These are phyloP conservation scores for Emberiza fucata DNA, from an alignment of 2,113 vertebrate genomes.

Conservation along the genomic window DNA sequence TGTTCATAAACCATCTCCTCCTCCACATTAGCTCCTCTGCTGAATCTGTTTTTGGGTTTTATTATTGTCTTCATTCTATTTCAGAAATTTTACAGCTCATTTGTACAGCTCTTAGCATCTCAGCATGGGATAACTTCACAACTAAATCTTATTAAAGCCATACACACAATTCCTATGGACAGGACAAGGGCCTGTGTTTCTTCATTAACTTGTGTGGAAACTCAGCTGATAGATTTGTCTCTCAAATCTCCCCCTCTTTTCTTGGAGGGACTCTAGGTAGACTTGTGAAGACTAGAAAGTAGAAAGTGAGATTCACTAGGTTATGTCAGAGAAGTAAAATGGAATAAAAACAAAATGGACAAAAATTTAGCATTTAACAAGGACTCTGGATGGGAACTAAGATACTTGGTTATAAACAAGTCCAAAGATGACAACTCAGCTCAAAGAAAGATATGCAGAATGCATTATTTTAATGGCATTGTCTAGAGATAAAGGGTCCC, in stretches of 20 bases:
- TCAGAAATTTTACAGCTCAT: not conserved
- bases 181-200: not conserved
- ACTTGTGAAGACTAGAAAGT: not conserved
- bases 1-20: not conserved
- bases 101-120: not conserved
- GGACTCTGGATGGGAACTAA: not conserved
- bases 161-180: not conserved
- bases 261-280: not conserved
- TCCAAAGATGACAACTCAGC: not conserved
- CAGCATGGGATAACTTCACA: not conserved
- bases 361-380: not conserved
- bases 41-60: not conserved
- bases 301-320: not conserved
- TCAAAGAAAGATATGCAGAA: not conserved
- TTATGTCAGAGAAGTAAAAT: not conserved
- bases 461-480: not conserved
- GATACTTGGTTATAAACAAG: not conserved
- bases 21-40: not conserved
- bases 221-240: accelerated
- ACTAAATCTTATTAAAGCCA: not conserved
- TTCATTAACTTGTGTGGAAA: not conserved
- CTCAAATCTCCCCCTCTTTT: not conserved
- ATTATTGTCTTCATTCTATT: not conserved
- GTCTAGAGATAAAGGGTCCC: not conserved
- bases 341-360: not conserved